Base-by-base conservation (phyloP, 2,113 vertebrate genomes). In the Neolamprologus hecqui region DNA sequence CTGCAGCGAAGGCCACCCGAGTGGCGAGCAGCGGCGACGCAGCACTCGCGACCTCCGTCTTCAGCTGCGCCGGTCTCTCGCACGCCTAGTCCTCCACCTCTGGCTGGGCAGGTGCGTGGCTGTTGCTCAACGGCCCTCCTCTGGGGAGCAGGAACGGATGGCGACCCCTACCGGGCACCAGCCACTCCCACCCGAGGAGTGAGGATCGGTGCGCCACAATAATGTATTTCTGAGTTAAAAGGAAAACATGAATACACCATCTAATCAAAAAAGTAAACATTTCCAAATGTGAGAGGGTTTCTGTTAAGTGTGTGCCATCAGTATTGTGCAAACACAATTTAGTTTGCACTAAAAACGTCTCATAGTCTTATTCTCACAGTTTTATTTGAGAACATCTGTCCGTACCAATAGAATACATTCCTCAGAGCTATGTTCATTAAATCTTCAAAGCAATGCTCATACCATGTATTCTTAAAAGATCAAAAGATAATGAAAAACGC, bases 391-490 rank as follows among this genome's bases (percentile, higher is more conserved):
- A 77, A 49, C 23, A 77, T 77, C 42, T 77, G 73, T 45, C 13
- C 2, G 4, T 73, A 73, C 68, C 5, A 45, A 17, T 2, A 45
- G 68, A 73, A 45, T 26, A 58, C 54, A 90, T 90, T 90, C 84
- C 68, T 45, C 58, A 49, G 51, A 65, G 51, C 63, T 9, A 31
- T 19, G 47, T 79, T 63, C 3, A 77, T 87, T 82, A 37, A n/a
- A 77, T 11, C n/a, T 42, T 75, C 19, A 77, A 82, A 55, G 23
- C 70, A 81, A 37, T 14, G 47, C 21, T 37, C 31, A 87, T 84
- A 86, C 68, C 58, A 63, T 53, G 35, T 79, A 47, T 91, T 77
- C 81, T 79, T 86, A 54, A 65, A 82, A 49, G 82, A 86, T 53
- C 9, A 85, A 53, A 73, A 70, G 33, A 85, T 42, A 86, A 82